Evolutionary conservation across 2,113 vertebrate species (phyloP), one percentile per base, ranked within the genome.

Genomic region (Gymnobelideus leadbeateri): DNA sequence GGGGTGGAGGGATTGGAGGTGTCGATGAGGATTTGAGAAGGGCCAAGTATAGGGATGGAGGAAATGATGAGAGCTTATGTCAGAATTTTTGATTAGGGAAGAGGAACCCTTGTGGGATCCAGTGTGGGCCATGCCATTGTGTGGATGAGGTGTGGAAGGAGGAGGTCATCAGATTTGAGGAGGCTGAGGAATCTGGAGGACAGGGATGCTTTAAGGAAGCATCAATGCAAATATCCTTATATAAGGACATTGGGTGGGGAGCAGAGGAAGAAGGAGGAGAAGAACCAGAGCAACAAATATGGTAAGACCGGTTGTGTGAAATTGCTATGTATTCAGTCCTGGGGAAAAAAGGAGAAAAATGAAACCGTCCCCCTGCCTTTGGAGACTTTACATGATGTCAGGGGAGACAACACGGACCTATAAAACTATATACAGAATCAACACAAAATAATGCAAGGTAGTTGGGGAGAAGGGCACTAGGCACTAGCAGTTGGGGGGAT

Each of bases 171-270:
- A 16, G 4, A 6, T 9, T 77, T 31, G 37, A 77, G 61, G 61
- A 43, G 68, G n/a, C 68, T 43, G 68, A 84, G 16, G 12, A 37
- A 37, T 68, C 0, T 3, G 57, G 57, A 61, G 57, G 28, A 1
- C 16, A n/a, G 47, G 19, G 0, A 46, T 5, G 11, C 46, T 21
- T 50, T 28, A 23, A n/a, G 26, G 46, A 12, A 49, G 25, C 84
- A 31, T 0, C 8, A 31, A 92, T 46, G 1, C 2, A 51, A 49
- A 0, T 19, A 25, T 16, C 43, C 19, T 24, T 6, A 43, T n/a
- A 24, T 16, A 1, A 49, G 0, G 37, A 5, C 57, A 21, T 68
- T 1, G 43, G 53, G 0, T 25, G 8, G 25, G 21, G 1, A 8
- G 8, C 84, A 5, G 23, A 19, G 2, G 46, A 89, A 43, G 55